phyloP scores from a whole-genome alignment of 1,140 invertebrate genomes.

The Eubasilissa regina region DNA sequence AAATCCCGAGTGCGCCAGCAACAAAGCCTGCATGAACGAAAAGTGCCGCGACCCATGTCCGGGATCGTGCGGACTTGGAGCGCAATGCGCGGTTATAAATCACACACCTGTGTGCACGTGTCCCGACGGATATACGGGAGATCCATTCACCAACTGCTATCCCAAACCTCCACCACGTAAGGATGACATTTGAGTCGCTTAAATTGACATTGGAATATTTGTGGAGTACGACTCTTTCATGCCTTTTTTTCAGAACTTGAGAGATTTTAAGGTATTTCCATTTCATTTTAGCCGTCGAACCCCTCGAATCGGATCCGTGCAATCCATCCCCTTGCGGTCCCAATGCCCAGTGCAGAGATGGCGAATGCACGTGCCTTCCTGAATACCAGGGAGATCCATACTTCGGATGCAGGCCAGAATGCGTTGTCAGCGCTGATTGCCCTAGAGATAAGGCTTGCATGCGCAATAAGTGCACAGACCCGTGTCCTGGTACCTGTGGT shows the following conservation, averaged over 20 bases:
- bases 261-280: neutral
- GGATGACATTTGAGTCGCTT: no score
- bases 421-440: constrained; percentile 80
- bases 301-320: constrained; percentile 72
- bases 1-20: no score
- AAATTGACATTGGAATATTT: no score
- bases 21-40: no score
- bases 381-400: constrained; percentile 78
- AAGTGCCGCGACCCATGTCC: no score
- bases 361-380: constrained; percentile 77
- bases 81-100: no score
- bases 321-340: constrained; percentile 80
- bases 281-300: constrained; percentile 53
- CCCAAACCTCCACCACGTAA: no score
- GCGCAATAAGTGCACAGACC: constrained; percentile 82
- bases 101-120: no score
- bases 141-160: no score
- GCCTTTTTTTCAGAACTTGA: neutral
- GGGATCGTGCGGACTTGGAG: no score
- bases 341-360: constrained; percentile 75
- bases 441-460: constrained; percentile 78
- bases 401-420: constrained; percentile 78
- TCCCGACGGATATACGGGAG: no score
- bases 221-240: no score
- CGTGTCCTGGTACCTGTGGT: constrained; percentile 82